Evolutionary conservation across 2,797 vertebrate genomes (phyloP), one percentile per base, ranked within the genome.

Genomic region (Delichon dasypus): DNA sequence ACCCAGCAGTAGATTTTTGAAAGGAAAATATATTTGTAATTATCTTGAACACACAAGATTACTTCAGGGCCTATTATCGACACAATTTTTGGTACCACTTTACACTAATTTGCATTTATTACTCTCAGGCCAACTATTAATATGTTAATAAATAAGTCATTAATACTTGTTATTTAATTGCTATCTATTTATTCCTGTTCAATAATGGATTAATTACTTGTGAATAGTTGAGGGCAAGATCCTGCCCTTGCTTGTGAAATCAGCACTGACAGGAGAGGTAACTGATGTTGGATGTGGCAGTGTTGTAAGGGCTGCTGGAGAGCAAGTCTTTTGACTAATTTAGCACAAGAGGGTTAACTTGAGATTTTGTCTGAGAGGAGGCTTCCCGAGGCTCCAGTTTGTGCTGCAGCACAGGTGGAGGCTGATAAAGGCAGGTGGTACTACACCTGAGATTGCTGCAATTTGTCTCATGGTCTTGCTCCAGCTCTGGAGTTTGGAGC

Each of bases 111-210:
- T 96, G 82, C 97, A 95, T 97, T 96, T 93, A 97, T 97, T 97
- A 96, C 97, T 93, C 97, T 97, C 94, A 89, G 96, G 95, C 95
- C 93, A 97, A 94, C 95, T 97, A 84, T 97, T 98, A 97, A 95
- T 95, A 97, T 97, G 97, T 97, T 98, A 98, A 98, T 98, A 97
- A 98, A 96, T 81, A 97, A 97, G 93, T 93, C 96, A 98, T 98
- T 98, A 97, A 97, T 97, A 95, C 94, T 94, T 95, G 86, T 97
- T 97, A 97, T 96, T 97, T 97, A 97, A 97, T 97, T 98, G 96
- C 94, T 94, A 96, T 96, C 88, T 97, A 97, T 98, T 98, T 98
- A 97, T 98, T 98, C 90, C 94, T 96, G 96, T 96, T 96, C 94
- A 97, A 97, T 98, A 98, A 98, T 97, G 91, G 58, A 98, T 95